Percentiles rank a stretch among this genome's conserved stretches.
Conservation (phyloP, 2,888 invertebrate species). For the Ariolimax columbianus region DNA sequence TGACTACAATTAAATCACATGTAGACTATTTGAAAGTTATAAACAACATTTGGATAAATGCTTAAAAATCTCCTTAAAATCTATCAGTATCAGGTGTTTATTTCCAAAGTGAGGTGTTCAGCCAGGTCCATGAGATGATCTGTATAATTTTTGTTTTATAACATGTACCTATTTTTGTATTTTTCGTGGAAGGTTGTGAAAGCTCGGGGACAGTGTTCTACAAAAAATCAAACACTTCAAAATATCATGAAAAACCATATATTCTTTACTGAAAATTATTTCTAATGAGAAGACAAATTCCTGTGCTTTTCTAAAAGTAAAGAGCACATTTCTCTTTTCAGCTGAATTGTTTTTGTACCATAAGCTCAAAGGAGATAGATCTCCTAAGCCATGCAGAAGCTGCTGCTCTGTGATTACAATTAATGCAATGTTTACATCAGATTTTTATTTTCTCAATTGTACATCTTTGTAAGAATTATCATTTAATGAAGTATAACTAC, state of each 20-base stretch:
- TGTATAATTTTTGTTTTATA: background rate
- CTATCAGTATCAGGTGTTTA: background rate
- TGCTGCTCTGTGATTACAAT: slow-evolving; percentile 20
- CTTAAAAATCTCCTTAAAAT: background rate
- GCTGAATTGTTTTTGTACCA: background rate
- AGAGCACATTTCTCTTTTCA: background rate
- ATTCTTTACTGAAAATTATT: background rate
- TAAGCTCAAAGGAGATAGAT: slow-evolving; percentile 17
- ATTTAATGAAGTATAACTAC: too few species aligned
- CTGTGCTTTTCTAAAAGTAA: background rate
- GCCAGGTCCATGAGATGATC: background rate
- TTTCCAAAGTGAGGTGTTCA: background rate
- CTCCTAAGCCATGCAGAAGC: slow-evolving; percentile 14
- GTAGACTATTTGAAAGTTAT: background rate
- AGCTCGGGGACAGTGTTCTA: background rate
- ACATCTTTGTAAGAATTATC: background rate
- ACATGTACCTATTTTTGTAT: background rate
- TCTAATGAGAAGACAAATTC: background rate
- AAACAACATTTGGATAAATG: background rate
- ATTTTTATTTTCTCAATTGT: background rate
- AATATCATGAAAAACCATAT: background rate
- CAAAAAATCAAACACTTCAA: background rate
- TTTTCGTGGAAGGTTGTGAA: slow-evolving; percentile 13
- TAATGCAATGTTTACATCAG: background rate
- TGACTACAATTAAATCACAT: background rate